These are phyloP conservation scores for Poliocrania exsul DNA, from an alignment of 2,797 vertebrate genomes.

Conservation along the genomic window DNA sequence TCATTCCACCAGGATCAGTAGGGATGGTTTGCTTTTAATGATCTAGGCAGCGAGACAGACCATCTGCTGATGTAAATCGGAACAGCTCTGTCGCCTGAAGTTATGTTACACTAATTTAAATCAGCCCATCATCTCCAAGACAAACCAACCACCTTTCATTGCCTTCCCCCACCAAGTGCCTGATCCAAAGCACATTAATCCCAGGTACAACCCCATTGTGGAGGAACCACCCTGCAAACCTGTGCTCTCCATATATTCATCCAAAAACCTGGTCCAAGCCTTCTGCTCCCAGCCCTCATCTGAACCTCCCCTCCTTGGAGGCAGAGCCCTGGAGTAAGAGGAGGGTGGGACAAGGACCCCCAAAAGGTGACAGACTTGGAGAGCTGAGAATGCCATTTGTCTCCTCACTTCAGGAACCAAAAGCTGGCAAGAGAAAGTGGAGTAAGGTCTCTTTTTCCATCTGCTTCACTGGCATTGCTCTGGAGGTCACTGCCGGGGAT, in stretches of 20 bases:
- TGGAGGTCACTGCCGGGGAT: not conserved
- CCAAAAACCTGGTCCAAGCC: not conserved
- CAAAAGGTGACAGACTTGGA: constrained; percentile 3
- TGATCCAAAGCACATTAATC: not conserved
- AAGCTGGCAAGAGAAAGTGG: constrained; percentile 18
- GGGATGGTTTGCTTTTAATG: constrained; percentile 50
- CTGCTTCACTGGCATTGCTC: constrained; percentile 13
- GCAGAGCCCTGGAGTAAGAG: not conserved
- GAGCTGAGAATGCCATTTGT: constrained; percentile 32
- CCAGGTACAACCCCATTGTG: not conserved
- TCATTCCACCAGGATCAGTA: constrained; percentile 38
- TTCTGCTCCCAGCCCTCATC: not conserved
- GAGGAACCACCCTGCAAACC: not conserved
- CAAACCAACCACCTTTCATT: not conserved
- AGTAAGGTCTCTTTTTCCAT: constrained; percentile 32
- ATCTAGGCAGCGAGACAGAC: constrained; percentile 58
- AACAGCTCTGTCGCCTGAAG: constrained; percentile 44
- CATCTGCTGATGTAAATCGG: constrained; percentile 64
- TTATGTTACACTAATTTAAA: constrained; percentile 55
- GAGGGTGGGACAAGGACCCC: not conserved
- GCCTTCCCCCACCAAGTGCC: not conserved
- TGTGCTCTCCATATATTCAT: not conserved
- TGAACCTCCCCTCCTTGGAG: not conserved
- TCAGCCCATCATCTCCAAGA: constrained; percentile 11
- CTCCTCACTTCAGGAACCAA: constrained; percentile 27